Evolutionary conservation across 2,888 invertebrate genomes (phyloP), one percentile per base, ranked within the genome.

Genomic region (Bombylius major): DNA sequence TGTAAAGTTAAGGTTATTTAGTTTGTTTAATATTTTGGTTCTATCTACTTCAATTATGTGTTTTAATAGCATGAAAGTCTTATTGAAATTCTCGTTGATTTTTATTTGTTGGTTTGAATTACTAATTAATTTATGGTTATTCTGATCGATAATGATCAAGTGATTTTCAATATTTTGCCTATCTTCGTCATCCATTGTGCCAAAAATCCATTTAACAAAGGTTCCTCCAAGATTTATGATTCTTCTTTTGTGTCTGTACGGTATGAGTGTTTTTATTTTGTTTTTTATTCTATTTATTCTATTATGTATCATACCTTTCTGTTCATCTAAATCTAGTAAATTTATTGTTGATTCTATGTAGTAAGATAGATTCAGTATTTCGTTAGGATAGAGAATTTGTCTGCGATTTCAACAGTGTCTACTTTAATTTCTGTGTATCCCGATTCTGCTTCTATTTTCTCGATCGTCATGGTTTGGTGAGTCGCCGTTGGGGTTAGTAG

Each of bases 171-270:
- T 59, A 47, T 60, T 56, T 48, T 23, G 33, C 55, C 58, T 56
- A 45, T 58, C 57, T 11, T 52, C 50, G 33, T 62, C 56, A 51
- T 62, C 59, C 59, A 57, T 57, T 36, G 57, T 59, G 45, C 57
- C 58, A 44, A 48, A 58, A 44, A 60, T 45, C 50, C 57, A 60
- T 46, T 59, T 57, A 33, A 58, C 23, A 45, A 54, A 47, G 11
- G 33, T 47, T 36, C 59, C 59, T 36, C 54, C 34, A 31, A 60
- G 46, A 34, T 59, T 57, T 23, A 59, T 36, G 47, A 60, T 53
- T 39, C 57, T 59, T 57, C 56, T 53, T 50, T 51, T 58, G 14
- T 57, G 52, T 46, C 56, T 46, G 42, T 56, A 50, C 49, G 50
- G 53, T 33, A 53, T 53, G 12, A 58, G 36, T 44, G 53, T 55